Percentiles rank a stretch among this genome's conserved stretches.
Conservation (phyloP, 2,888 invertebrate species). For the Drosophila rubida region DNA sequence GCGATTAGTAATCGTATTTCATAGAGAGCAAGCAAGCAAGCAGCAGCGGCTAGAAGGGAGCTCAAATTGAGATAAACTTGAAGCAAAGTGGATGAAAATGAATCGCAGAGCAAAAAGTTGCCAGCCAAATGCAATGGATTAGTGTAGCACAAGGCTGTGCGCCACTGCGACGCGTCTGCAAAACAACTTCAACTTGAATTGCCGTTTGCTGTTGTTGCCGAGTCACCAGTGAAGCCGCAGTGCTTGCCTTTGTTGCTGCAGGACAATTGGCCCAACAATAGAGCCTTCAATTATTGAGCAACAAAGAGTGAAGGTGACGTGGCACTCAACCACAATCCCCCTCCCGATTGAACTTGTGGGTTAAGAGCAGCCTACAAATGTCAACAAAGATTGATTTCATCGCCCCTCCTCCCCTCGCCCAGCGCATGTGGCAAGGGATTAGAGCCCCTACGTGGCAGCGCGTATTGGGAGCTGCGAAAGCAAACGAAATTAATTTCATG, state of each 20-base stretch:
- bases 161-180: neutral
- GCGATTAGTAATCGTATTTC: conserved; percentile 73
- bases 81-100: conserved; percentile 71
- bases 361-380: conserved; percentile 50
- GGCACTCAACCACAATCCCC: neutral
- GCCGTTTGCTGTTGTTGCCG: conserved; percentile 4
- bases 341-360: conserved; percentile 10
- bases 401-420: neutral
- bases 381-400: conserved; percentile 56
- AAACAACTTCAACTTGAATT: conserved; percentile 19
- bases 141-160: conserved; percentile 48
- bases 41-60: neutral
- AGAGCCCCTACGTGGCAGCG: conserved; percentile 20
- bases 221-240: neutral
- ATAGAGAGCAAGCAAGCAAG: conserved; percentile 58
- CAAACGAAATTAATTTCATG: conserved; percentile 79
- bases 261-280: conserved; percentile 47
- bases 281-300: conserved; percentile 46
- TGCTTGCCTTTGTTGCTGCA: conserved; percentile 31
- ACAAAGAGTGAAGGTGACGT: conserved; percentile 28
- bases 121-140: conserved; percentile 60
- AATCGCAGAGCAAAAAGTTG: conserved; percentile 66
- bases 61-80: conserved; percentile 74
- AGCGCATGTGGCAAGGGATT: conserved; percentile 27
- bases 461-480: conserved; percentile 13